A percentile compares a stretch with the other conserved stretches of the same genome.
These are phyloP conservation scores for Sander lucioperca DNA, from an alignment of 2,113 vertebrate genomes.

Conservation along the genomic window DNA sequence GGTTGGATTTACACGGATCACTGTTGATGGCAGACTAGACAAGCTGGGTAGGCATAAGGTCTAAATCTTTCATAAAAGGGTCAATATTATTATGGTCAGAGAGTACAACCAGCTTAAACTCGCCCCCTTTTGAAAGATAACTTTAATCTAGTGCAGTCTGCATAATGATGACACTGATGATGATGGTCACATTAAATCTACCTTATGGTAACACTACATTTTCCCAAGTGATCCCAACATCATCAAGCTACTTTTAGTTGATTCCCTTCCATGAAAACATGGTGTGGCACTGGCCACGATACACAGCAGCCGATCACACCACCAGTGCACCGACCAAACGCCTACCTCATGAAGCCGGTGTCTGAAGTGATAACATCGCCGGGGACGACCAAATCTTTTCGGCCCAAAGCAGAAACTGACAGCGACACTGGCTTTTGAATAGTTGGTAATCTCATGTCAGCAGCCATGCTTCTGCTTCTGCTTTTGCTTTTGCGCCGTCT, in stretches of 20 bases:
- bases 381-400: constrained; percentile 91
- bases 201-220: neutral
- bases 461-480: constrained; percentile 89
- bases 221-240: neutral
- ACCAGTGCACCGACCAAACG: neutral
- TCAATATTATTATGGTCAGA: neutral
- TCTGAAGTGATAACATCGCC: constrained; percentile 96
- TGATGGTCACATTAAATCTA: neutral
- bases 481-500: constrained; percentile 30
- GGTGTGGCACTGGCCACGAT: neutral
- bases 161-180: neutral
- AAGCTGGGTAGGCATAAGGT: neutral
- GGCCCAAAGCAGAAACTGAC: constrained; percentile 39
- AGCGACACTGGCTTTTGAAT: constrained; percentile 72
- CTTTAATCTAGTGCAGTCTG: neutral
- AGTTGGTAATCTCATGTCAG: constrained; percentile 87
- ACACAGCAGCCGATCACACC: no score
- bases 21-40: neutral
- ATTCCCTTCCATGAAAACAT: neutral
- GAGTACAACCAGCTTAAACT: neutral
- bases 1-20: neutral
- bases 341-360: constrained; percentile 95
- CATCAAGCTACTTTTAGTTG: neutral
- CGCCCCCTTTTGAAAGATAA: neutral
- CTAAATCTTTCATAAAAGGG: neutral